Percentiles rank a stretch among this genome's conserved stretches.
These are phyloP conservation scores for Aplocera efformata DNA, from an alignment of 2,888 invertebrate species.

Conservation along the genomic window DNA sequence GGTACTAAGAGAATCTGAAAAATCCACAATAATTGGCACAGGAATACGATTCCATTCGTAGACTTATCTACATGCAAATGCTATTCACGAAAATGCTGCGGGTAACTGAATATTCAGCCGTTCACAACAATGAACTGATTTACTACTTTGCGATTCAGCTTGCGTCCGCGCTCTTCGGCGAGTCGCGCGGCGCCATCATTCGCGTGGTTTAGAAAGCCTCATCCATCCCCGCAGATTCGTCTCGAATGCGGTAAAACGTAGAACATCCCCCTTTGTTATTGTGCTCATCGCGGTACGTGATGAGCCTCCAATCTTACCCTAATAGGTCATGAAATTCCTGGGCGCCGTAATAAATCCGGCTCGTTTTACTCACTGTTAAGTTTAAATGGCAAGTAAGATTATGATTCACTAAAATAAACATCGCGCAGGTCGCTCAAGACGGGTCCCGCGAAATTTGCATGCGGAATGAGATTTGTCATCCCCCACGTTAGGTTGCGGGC, in stretches of 20 bases:
- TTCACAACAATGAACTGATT: conserved; percentile 67
- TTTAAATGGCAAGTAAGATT: conserved; percentile 36
- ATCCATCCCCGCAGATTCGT: conserved; percentile 44
- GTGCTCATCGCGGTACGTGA: conserved; percentile 41
- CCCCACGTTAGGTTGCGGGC: conserved; percentile 44
- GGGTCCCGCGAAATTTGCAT: conserved; percentile 56
- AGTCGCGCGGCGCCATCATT: conserved; percentile 47
- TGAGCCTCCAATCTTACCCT: conserved; percentile 41
- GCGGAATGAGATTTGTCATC: conserved; percentile 63
- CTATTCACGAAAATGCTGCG: conserved; percentile 46
- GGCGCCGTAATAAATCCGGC: conserved; percentile 27
- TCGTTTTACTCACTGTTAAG: conserved; percentile 35
- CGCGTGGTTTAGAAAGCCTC: conserved; percentile 33
- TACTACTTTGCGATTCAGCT: conserved; percentile 66
- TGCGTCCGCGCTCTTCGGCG: conserved; percentile 59
- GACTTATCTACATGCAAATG: conserved; percentile 51
- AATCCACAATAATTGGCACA: conserved; percentile 14
- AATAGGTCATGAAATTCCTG: conserved; percentile 46
- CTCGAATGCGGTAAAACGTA: conserved; percentile 40
- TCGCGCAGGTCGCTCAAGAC: conserved; percentile 40
- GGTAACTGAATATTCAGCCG: conserved; percentile 60
- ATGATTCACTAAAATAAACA: conserved; percentile 45
- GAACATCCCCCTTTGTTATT: conserved; percentile 37
- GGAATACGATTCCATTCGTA: conserved; percentile 37
- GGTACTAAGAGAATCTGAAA: too few relatives aligned